Conservation (phyloP, 2,797 vertebrate species). For the Bovichtus diacanthus region DNA sequence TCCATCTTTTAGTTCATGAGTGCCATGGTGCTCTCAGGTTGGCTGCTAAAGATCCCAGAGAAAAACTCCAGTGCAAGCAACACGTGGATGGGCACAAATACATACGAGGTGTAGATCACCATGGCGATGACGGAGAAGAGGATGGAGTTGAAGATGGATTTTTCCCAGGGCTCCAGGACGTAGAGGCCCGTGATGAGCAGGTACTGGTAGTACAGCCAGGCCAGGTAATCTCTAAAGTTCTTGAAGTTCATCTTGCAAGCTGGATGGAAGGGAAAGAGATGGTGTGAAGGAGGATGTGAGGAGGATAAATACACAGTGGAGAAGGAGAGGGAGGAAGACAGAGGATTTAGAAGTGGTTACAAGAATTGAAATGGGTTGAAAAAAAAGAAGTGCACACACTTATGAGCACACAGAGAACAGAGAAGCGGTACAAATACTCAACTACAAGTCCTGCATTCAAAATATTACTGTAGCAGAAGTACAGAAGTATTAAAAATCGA, state of each 20-base stretch:
- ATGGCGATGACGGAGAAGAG: conserved; percentile 92
- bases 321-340: not conserved
- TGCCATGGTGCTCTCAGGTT: conserved; percentile 83
- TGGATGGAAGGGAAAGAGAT: conserved; percentile 2
- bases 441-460: not conserved
- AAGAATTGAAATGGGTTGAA: not conserved
- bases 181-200: conserved; percentile 96
- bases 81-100: conserved; percentile 95
- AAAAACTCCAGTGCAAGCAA: conserved; percentile 94
- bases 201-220: conserved; percentile 99
- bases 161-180: conserved; percentile 97
- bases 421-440: not conserved
- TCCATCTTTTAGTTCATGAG: conserved; percentile 83
- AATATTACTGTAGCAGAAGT: not conserved
- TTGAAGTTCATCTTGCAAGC: conserved; percentile 89
- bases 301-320: not conserved
- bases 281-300: too few species aligned
- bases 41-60: conserved; percentile 89
- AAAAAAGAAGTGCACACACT: accelerated
- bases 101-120: conserved; percentile 96
- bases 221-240: conserved; percentile 90
- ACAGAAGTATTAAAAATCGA: not conserved
- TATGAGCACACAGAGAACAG: not conserved
- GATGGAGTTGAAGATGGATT: conserved; percentile 94
- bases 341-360: not conserved